Conservation (phyloP, 1,140 invertebrate species). For the Phymorhynchus buccinoides region DNA sequence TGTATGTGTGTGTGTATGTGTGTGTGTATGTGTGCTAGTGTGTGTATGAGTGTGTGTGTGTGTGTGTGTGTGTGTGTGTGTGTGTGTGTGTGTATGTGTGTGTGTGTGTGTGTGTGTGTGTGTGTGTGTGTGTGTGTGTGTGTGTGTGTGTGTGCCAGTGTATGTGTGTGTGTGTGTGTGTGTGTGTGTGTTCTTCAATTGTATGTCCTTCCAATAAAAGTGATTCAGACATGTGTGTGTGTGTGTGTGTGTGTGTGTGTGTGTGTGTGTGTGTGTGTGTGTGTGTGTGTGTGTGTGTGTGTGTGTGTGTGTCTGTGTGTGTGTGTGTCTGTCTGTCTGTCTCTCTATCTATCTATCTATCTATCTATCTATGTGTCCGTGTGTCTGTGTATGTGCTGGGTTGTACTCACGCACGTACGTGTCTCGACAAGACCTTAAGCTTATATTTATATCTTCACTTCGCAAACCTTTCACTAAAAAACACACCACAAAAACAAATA, state of each 20-base stretch:
- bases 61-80: constrained; percentile 18
- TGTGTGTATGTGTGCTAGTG: neutral
- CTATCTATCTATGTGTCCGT: too few relatives aligned
- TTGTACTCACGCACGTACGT: too few relatives aligned
- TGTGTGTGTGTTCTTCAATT: neutral
- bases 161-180: constrained; percentile 9
- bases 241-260: constrained; percentile 4
- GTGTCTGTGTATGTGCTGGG: too few relatives aligned
- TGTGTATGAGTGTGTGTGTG: neutral
- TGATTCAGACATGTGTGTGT: neutral
- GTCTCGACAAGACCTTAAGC: too few relatives aligned
- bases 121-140: neutral
- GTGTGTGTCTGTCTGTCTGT: neutral
- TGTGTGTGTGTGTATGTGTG: neutral
- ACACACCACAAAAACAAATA: too few relatives aligned
- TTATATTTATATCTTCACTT: too few relatives aligned
- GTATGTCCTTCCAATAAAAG: too few relatives aligned
- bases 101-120: neutral
- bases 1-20: neutral
- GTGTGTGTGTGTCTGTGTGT: constrained; percentile 17
- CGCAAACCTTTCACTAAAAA: too few relatives aligned
- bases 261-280: neutral
- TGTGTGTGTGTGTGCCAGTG: neutral
- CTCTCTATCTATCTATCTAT: too few relatives aligned
- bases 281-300: constrained; percentile 8